A percentile compares a stretch with the other conserved stretches of the same genome.
Evolutionary conservation across 1,140 invertebrate species (phyloP).

Genomic region (Drosophila auraria): DNA sequence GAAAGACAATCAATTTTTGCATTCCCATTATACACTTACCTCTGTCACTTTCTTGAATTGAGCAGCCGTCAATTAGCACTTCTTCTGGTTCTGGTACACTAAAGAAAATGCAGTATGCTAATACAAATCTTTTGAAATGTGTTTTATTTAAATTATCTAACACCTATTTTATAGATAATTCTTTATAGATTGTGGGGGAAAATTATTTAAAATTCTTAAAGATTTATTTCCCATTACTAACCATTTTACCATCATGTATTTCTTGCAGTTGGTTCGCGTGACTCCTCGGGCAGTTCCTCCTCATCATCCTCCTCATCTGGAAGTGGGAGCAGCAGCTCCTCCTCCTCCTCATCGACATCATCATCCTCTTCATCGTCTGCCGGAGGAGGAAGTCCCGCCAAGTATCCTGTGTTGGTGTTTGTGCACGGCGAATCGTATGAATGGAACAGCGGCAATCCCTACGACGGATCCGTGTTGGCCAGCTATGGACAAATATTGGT

Average conservation of each 20-base stretch:
- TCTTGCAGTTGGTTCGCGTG: slow-evolving; percentile 89
- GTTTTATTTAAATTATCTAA: background rate
- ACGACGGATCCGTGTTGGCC: slow-evolving; percentile 96
- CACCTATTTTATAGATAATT: too few species aligned
- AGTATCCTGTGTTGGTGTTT: slow-evolving; percentile 96
- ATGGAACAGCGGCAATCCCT: slow-evolving; percentile 98
- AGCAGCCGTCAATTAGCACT: slow-evolving; percentile 50
- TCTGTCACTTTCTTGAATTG: slow-evolving; percentile 42
- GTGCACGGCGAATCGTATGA: slow-evolving; percentile 98
- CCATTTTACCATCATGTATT: slow-evolving; percentile 33
- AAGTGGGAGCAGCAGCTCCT: slow-evolving; percentile 28
- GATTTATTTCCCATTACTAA: background rate
- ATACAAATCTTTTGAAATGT: background rate
- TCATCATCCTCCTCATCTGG: slow-evolving; percentile 35
- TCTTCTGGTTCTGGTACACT: slow-evolving; percentile 14
- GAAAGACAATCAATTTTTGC: slow-evolving; percentile 49
- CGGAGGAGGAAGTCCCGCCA: slow-evolving; percentile 74
- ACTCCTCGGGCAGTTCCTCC: slow-evolving; percentile 84
- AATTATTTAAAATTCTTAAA: too few species aligned
- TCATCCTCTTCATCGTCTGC: slow-evolving; percentile 50
- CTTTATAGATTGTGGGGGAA: too few species aligned
- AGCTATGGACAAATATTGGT: slow-evolving; percentile 97
- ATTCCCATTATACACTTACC: slow-evolving; percentile 26
- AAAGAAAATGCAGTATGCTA: background rate
- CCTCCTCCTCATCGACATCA: slow-evolving; percentile 42